Evolutionary conservation across 2,113 vertebrate genomes (phyloP).

Genomic region (Antechinus stuartii): DNA sequence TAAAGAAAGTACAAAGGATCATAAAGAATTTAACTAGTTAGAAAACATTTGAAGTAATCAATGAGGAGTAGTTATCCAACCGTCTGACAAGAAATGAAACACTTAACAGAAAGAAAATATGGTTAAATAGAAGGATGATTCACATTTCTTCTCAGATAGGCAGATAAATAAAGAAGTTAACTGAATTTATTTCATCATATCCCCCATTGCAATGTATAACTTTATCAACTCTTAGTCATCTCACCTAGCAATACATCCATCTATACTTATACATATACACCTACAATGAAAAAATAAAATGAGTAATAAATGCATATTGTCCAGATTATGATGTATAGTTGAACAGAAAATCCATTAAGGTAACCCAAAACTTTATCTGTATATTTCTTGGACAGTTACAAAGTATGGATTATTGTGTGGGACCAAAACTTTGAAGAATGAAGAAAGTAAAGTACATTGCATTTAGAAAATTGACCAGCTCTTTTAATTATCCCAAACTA

Average conservation of each 20-base stretch:
- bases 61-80: background rate
- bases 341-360: background rate
- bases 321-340: background rate
- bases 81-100: background rate
- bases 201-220: background rate
- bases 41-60: background rate
- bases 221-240: background rate
- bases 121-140: background rate
- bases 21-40: background rate
- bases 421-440: background rate
- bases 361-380: background rate
- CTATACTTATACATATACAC: background rate
- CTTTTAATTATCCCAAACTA: background rate
- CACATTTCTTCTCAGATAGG: background rate
- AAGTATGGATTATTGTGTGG: background rate
- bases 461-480: background rate
- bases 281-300: background rate
- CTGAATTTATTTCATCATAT: background rate
- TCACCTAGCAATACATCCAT: background rate
- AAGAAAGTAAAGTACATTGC: background rate
- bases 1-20: background rate
- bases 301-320: background rate
- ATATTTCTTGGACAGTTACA: background rate
- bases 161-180: background rate
- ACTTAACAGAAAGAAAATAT: background rate